Base-by-base conservation (phyloP, 2,797 vertebrate genomes). In the Petrocephalus schoutedeni region DNA sequence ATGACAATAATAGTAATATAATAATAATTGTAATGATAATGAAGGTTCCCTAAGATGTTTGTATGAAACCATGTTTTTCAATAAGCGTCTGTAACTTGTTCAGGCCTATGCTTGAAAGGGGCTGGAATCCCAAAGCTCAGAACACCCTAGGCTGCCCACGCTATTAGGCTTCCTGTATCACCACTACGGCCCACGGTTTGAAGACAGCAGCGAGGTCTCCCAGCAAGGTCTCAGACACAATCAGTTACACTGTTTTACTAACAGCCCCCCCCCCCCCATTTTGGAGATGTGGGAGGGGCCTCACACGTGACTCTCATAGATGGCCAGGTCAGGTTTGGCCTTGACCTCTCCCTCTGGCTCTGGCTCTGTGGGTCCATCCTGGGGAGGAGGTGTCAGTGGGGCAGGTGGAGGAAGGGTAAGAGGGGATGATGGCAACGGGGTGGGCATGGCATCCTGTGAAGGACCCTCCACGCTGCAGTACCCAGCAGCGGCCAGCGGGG, bases 261-360 rank as follows among this genome's bases (percentile, higher is more conserved):
- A 36, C 32, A 53, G 7, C 23, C 64, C 16, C 7, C 12, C 14
- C 7, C 21, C 9, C 45, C 3, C 28, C n/a, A 14, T 41, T 82
- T 45, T 57, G 49, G 53, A 87, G 67, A 87, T 36, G 54, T 36
- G 23, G 49, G 57, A 23, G 32, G 36, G n/a, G 23, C 41, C 41
- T 88, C 74, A 19, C 94, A 99, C 98, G 93, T 98, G 98, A 97
- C 98, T 99, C 97, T 99, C 98, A 3, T 98, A 98, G 86, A 97
- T 93, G 91, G 98, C 93, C 8, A 96, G 96, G 83, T 94, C 95
- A 85, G 94, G 93, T 90, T 89, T 94, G 90, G 94, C 92, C 10
- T 87, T 91, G 77, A 89, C 92, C 90, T 88, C 5, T 90, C 89
- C 74, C 83, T 93, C 93, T 28, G 28, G 28, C 28, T 93, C 93